phyloP scores from a whole-genome alignment of 2,797 vertebrate species.

The Sebastes iracundus region DNA sequence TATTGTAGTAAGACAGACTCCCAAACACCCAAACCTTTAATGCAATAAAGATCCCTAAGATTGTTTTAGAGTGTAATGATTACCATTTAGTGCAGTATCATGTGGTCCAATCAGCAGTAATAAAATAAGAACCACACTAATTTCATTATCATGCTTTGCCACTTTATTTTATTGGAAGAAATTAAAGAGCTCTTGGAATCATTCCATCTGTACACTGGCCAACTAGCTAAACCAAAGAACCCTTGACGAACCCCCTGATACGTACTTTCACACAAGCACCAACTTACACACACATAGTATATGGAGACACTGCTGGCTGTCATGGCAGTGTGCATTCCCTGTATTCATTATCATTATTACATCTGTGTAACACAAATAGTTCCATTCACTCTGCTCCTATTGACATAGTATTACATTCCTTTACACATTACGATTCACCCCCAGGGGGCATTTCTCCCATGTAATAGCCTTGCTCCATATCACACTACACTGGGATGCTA shows the following conservation, averaged over 20 bases:
- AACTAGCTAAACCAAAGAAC: not conserved
- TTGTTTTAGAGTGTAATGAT: not conserved
- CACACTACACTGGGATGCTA: not conserved
- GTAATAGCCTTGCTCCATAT: conserved; percentile 35
- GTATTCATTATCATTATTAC: conserved; percentile 33
- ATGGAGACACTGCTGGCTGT: not conserved
- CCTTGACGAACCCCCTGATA: not conserved
- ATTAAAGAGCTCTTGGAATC: conserved; percentile 28
- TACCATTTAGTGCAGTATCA: conserved; percentile 7
- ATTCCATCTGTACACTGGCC: not conserved
- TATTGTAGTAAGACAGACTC: not conserved
- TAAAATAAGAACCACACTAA: not conserved
- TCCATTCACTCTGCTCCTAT: conserved; percentile 8
- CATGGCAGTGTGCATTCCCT: not conserved
- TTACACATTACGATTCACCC: conserved; percentile 38
- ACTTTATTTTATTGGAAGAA: conserved; percentile 25
- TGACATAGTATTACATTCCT: conserved; percentile 52
- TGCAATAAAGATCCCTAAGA: not conserved
- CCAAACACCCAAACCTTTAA: not conserved
- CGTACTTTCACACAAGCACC: conserved; percentile 1
- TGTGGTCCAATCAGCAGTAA: conserved; percentile 4
- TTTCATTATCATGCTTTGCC: conserved; percentile 21
- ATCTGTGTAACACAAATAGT: conserved; percentile 31
- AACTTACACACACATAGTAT: not conserved
- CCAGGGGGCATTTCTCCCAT: conserved; percentile 31